Base-by-base conservation (phyloP, 2,888 invertebrate genomes). In the Trachelus troglodyta region DNA sequence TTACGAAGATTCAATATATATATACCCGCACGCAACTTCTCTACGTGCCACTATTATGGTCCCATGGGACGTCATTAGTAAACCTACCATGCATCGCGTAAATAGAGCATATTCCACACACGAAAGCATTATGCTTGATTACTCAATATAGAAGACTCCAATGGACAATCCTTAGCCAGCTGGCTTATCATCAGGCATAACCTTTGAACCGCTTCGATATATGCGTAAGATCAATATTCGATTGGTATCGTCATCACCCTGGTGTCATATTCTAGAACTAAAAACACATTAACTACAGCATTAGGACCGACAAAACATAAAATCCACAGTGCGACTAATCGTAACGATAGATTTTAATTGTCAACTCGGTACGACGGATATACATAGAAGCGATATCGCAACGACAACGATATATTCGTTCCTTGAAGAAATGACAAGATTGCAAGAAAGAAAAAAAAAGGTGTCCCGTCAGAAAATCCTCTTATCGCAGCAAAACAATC, bases 41-140 rank as follows among this genome's bases (percentile, higher is more conserved):
- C 23, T 81, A 81, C 74, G 78, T 69, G 77, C 78, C 69, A 74
- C 69, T 74, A 75, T 75, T 76, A 73, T 81, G 85, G 85, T 85
- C 91, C 87, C 90, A 78, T 79, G 90, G 90, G 90, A 90, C 88
- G 83, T 90, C 89, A 90, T 91, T 91, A 91, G 85, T 88, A 90
- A 88, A 84, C 86, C 87, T 88, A 88, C 88, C 86, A 87, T 87
- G 87, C 88, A 84, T 86, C 86, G 86, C 85, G 85, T 86, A 89
- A 90, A 88, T 87, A 88, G 85, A 88, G 86, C 85, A 83, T 85
- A 86, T 85, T 84, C 84, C 85, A 87, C 87, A 86, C 89, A 84
- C 85, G 83, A 87, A 88, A 86, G 87, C 87, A 87, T 87, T 87
- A 88, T 82, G 85, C 83, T 86, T 87, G 87, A 88, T 88, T 88